Percentiles rank a stretch among this genome's conserved stretches.
These are phyloP conservation scores for Apodemus speciosus DNA, from an alignment of 2,113 vertebrate species.

Conservation along the genomic window DNA sequence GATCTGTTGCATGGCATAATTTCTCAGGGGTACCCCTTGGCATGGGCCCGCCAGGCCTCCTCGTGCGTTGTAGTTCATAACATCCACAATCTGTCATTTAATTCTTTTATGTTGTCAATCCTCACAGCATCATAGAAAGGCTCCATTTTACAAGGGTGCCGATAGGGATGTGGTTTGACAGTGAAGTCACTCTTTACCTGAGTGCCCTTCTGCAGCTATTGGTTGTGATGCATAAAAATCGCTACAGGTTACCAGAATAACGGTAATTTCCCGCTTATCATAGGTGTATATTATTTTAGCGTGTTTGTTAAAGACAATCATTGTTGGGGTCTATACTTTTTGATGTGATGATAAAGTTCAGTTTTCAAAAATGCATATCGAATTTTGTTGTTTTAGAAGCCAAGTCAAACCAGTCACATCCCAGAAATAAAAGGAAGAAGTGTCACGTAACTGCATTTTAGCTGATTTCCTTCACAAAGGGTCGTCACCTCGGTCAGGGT, in stretches of 20 bases:
- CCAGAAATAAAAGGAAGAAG: slow-evolving; percentile 7
- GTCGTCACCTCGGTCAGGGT: not conserved
- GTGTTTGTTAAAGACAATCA: not conserved
- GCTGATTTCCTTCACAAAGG: not conserved
- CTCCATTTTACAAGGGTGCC: not conserved
- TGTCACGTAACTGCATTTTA: not conserved
- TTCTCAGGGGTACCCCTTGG: no score
- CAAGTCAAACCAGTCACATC: not conserved
- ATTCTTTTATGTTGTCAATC: slow-evolving; percentile 20
- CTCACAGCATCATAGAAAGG: not conserved
- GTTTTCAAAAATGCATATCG: slow-evolving; percentile 11
- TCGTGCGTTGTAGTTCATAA: no score
- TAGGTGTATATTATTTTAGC: not conserved
- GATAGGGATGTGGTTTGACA: not conserved
- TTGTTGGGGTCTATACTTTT: not conserved
- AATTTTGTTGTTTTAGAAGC: slow-evolving; percentile 52
- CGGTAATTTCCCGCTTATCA: not conserved
- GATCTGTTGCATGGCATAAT: no score
- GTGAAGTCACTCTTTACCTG: not conserved
- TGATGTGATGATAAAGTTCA: slow-evolving; percentile 19
- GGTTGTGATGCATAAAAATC: not conserved
- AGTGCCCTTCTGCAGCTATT: not conserved
- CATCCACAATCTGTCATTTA: not conserved
- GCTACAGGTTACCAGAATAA: not conserved
- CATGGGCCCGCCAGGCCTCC: no score